Conservation (phyloP, 2,888 invertebrate genomes). For the Chalcosyrphus nemorum region DNA sequence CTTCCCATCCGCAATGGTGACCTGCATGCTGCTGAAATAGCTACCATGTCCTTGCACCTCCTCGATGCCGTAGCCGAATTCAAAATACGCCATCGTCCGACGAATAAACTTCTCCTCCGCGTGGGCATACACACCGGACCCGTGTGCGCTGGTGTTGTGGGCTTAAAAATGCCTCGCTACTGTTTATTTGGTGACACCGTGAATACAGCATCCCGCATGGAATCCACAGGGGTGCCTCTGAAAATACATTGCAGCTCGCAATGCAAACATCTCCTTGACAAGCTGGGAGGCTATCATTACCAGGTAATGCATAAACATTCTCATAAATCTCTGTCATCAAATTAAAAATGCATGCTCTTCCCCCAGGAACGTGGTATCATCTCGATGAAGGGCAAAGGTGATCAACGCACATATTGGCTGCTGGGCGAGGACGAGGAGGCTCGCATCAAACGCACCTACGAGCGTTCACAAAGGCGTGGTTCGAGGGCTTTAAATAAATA, state of each 20-base stretch:
- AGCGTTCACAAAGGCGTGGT: slow-evolving; percentile 83
- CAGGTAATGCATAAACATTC: slow-evolving; percentile 74
- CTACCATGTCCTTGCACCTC: slow-evolving; percentile 95
- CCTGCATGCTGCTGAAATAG: slow-evolving; percentile 95
- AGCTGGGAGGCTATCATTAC: slow-evolving; percentile 88
- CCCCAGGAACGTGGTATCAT: slow-evolving; percentile 89
- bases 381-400: slow-evolving; percentile 92
- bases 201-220: slow-evolving; percentile 94
- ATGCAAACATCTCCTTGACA: slow-evolving; percentile 87
- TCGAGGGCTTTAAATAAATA: slow-evolving; percentile 81
- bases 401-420: slow-evolving; percentile 92
- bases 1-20: slow-evolving; percentile 94
- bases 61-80: slow-evolving; percentile 92
- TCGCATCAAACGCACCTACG: slow-evolving; percentile 84
- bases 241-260: slow-evolving; percentile 92
- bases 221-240: slow-evolving; percentile 91
- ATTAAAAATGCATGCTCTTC: neutral
- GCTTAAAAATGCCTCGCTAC: slow-evolving; percentile 95
- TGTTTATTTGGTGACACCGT: slow-evolving; percentile 97
- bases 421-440: slow-evolving; percentile 88
- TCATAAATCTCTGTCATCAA: neutral
- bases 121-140: slow-evolving; percentile 97
- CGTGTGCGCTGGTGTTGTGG: slow-evolving; percentile 96
- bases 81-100: slow-evolving; percentile 93
- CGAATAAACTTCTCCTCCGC: slow-evolving; percentile 91